These are phyloP conservation scores for Phoxinus dragarum DNA, from an alignment of 2,797 vertebrate genomes.

Conservation along the genomic window DNA sequence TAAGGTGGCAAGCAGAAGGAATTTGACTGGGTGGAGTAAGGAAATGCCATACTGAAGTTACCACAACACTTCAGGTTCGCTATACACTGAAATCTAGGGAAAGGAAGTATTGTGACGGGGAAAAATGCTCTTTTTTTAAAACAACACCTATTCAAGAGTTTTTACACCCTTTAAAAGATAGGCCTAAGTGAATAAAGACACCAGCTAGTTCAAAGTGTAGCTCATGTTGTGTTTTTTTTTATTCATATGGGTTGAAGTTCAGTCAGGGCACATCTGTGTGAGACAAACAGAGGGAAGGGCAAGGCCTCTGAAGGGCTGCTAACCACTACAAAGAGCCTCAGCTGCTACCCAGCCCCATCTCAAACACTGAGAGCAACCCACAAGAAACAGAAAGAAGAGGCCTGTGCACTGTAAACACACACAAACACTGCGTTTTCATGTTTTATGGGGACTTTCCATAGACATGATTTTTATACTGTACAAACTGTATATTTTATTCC, in stretches of 20 bases:
- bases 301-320: conserved; percentile 59
- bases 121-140: neutral
- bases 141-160: neutral
- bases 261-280: conserved; percentile 55
- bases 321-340: conserved; percentile 73
- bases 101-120: conserved; percentile 11
- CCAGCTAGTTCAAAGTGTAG: neutral
- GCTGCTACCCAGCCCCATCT: conserved; percentile 43
- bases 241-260: conserved; percentile 21
- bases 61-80: conserved; percentile 27
- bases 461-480: no score
- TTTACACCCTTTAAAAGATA: conserved; percentile 5
- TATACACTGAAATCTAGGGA: neutral
- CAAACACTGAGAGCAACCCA: conserved; percentile 41
- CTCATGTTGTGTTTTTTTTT: neutral
- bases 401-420: conserved; percentile 11
- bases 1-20: conserved; percentile 39
- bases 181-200: neutral
- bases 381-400: conserved; percentile 46
- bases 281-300: conserved; percentile 53
- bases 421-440: neutral
- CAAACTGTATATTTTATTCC: no score
- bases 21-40: conserved; percentile 49
- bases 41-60: conserved; percentile 53
- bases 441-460: no score